Percentiles rank a stretch among this genome's conserved stretches.
Evolutionary conservation across 2,113 vertebrate species (phyloP).

Genomic region (Probosciger aterrimus): DNA sequence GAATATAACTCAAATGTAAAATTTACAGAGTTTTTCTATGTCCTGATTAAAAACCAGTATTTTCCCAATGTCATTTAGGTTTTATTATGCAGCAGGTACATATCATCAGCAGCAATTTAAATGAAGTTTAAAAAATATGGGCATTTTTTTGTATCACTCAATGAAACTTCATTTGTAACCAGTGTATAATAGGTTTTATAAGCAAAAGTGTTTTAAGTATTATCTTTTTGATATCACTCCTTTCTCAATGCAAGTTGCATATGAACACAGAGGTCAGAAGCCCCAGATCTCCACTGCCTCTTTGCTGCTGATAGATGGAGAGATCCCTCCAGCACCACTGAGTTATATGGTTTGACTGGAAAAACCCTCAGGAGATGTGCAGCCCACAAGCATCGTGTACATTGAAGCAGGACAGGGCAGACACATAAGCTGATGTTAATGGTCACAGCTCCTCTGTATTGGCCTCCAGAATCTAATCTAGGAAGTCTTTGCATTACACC

Average conservation of each 20-base stretch:
- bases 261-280: neutral
- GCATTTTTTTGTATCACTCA: neutral
- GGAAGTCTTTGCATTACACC: neutral
- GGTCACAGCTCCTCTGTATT: neutral
- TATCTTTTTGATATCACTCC: neutral
- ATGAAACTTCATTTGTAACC: neutral
- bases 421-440: neutral
- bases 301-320: neutral
- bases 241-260: neutral
- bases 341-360: neutral
- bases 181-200: neutral
- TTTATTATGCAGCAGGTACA: neutral
- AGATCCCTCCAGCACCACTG: neutral
- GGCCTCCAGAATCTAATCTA: neutral
- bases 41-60: neutral
- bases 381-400: neutral
- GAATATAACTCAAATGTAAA: neutral
- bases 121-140: neutral
- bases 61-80: neutral
- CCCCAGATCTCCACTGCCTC: neutral
- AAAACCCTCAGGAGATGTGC: neutral
- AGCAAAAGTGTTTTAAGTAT: neutral
- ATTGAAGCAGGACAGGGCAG: neutral
- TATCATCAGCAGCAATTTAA: neutral
- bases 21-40: neutral